phyloP scores from a whole-genome alignment of 1,140 invertebrate species.

The Heliconius hewitsoni region DNA sequence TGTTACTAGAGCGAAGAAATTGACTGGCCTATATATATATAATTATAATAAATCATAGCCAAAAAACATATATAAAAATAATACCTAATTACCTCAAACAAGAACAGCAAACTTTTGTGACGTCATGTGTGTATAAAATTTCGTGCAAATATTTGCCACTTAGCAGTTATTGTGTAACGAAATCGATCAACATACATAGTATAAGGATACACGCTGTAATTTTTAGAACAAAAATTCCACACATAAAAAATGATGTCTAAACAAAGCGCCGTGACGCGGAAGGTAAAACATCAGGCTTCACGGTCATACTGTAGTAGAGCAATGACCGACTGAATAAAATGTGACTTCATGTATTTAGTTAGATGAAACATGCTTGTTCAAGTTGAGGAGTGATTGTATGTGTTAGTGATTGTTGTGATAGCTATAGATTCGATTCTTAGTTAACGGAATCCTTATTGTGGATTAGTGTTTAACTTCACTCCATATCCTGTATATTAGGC shows the following conservation, averaged over 20 bases:
- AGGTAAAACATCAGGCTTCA: not conserved
- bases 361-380: too few species aligned
- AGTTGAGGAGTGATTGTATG: not conserved
- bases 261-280: conserved; percentile 1
- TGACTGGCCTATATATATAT: too few species aligned
- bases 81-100: too few species aligned
- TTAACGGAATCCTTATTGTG: not conserved
- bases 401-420: not conserved
- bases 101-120: not conserved
- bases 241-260: not conserved
- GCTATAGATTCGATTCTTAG: not conserved
- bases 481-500: too few species aligned
- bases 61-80: too few species aligned
- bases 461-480: too few species aligned
- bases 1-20: too few species aligned
- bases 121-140: not conserved
- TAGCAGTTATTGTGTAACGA: not conserved
- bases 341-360: too few species aligned
- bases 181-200: not conserved
- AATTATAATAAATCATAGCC: too few species aligned
- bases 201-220: not conserved
- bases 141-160: not conserved
- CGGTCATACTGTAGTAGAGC: not conserved
- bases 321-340: not conserved
- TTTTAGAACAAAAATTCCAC: not conserved